A percentile compares a stretch with the other conserved stretches of the same genome.
Conservation (phyloP, 2,113 vertebrate genomes). For the Donacobius atricapilla region DNA sequence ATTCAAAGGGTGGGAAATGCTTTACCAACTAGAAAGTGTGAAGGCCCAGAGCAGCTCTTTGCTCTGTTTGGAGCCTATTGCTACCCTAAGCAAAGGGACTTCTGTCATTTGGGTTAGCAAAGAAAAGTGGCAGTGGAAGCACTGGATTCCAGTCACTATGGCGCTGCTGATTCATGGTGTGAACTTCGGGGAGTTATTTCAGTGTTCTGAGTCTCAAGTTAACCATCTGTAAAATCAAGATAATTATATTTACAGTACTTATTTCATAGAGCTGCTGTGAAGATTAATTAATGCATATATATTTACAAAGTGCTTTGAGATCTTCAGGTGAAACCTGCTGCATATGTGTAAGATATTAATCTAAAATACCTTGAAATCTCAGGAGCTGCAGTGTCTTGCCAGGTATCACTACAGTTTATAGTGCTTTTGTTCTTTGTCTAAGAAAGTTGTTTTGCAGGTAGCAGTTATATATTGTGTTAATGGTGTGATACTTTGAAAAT, state of each 20-base stretch:
- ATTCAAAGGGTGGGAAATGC: neutral
- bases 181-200: constrained; percentile 48
- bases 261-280: constrained; percentile 44
- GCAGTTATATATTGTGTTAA: neutral
- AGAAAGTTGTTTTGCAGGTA: neutral
- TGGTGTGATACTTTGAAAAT: neutral
- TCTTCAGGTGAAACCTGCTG: constrained; percentile 35
- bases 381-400: neutral
- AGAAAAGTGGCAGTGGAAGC: neutral
- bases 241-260: constrained; percentile 63
- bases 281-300: constrained; percentile 63
- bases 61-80: neutral
- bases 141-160: neutral
- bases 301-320: constrained; percentile 56
- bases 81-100: neutral
- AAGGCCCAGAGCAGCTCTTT: neutral
- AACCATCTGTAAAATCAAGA: constrained; percentile 57
- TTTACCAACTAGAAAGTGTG: neutral
- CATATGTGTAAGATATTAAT: constrained; percentile 25
- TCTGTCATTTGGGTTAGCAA: neutral
- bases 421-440: neutral
- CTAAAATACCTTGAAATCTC: neutral
- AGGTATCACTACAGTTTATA: neutral
- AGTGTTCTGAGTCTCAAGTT: constrained; percentile 46
- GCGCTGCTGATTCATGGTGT: neutral